phyloP scores from a whole-genome alignment of 2,888 invertebrate genomes.

The Azorinus chamasolen region DNA sequence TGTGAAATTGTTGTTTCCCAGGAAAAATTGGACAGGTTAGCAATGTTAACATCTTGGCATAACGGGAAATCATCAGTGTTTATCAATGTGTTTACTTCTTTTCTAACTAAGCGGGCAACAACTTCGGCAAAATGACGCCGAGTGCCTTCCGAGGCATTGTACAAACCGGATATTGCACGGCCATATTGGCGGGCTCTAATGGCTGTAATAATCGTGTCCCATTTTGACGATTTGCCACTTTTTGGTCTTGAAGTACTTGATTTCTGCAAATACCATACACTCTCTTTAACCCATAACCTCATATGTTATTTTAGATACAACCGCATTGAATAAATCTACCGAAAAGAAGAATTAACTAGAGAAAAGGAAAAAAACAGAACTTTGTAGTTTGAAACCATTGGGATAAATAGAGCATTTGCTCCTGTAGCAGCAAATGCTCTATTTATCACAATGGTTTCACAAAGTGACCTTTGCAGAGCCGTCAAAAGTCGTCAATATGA shows the following conservation, averaged over 20 bases:
- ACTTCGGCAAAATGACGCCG: constrained; percentile 21
- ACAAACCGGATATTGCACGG: constrained; percentile 32
- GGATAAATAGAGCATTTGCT: too few relatives aligned
- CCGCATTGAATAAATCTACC: too few relatives aligned
- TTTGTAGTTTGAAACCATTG: too few relatives aligned
- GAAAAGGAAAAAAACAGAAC: too few relatives aligned
- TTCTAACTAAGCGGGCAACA: constrained; percentile 11
- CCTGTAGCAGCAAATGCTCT: too few relatives aligned
- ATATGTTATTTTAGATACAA: too few relatives aligned
- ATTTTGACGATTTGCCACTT: constrained; percentile 12
- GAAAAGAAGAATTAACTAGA: too few relatives aligned
- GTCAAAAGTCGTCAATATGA: too few relatives aligned
- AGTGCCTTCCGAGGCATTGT: constrained; percentile 27
- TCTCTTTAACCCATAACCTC: background rate
- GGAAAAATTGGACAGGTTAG: constrained; percentile 23
- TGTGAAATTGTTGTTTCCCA: constrained; percentile 30
- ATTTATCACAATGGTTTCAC: too few relatives aligned
- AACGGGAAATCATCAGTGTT: constrained; percentile 26
- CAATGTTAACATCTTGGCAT: constrained; percentile 21
- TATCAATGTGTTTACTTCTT: constrained; percentile 20
- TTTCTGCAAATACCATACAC: constrained; percentile 3
- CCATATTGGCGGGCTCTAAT: constrained; percentile 28
- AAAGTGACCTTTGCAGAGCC: too few relatives aligned
- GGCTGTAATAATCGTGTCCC: constrained; percentile 35
- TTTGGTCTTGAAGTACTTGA: background rate